Evolutionary conservation across 1,140 invertebrate species (phyloP).

Genomic region (Sesamia nonagrioides): DNA sequence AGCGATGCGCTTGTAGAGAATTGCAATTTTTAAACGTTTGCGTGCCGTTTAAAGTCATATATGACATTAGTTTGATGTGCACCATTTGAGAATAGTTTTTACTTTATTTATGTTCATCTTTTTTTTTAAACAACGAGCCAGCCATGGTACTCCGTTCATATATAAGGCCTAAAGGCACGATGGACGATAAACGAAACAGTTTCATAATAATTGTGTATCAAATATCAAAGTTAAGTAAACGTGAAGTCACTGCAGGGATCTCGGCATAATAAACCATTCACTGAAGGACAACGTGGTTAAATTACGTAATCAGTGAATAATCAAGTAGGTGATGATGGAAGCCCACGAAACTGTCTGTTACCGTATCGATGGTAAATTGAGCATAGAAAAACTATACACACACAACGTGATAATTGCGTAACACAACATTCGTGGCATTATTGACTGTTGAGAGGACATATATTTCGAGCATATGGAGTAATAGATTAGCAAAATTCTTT

Average conservation of each 20-base stretch:
- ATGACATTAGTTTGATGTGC: neutral
- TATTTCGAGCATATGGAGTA: no score
- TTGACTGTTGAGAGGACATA: no score
- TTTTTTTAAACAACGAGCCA: no score
- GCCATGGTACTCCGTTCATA: no score
- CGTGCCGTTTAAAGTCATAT: neutral
- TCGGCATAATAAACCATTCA: neutral
- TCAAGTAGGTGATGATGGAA: slow-evolving; percentile 21
- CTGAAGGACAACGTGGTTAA: slow-evolving; percentile 21
- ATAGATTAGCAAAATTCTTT: no score
- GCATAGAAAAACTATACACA: neutral
- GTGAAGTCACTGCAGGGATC: neutral
- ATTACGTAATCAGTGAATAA: slow-evolving; percentile 45
- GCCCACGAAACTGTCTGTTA: neutral
- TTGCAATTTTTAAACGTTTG: neutral
- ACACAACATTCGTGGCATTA: no score
- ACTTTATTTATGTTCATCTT: neutral
- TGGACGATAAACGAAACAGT: neutral
- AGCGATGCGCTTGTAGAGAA: slow-evolving; percentile 1
- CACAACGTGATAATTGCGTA: no score
- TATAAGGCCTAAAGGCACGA: neutral
- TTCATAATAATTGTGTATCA: slow-evolving; percentile 3
- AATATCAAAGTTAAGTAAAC: slow-evolving; percentile 32
- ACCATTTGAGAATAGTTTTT: neutral
- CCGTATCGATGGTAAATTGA: neutral